These are phyloP conservation scores for Andrena hattorfiana DNA, from an alignment of 2,888 invertebrate species.

Conservation along the genomic window DNA sequence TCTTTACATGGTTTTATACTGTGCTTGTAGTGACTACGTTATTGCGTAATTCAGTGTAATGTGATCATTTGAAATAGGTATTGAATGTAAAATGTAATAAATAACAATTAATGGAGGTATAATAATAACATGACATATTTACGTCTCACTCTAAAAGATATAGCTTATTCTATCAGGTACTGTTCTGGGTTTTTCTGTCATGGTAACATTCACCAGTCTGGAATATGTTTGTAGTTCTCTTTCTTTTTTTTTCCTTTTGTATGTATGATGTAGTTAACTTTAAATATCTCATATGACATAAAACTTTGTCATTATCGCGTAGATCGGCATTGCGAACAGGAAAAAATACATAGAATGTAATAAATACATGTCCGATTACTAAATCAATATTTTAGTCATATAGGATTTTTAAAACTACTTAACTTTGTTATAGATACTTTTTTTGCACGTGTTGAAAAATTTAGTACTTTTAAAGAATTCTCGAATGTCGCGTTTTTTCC, in stretches of 20 bases:
- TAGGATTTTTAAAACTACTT: slow-evolving; percentile 25
- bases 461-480: slow-evolving; percentile 18
- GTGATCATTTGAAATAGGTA: slow-evolving; percentile 73
- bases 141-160: slow-evolving; percentile 84
- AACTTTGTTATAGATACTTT: slow-evolving; percentile 4
- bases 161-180: slow-evolving; percentile 85
- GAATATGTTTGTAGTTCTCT: slow-evolving; percentile 75
- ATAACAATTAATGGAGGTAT: slow-evolving; percentile 84
- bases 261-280: slow-evolving; percentile 58
- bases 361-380: slow-evolving; percentile 24
- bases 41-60: slow-evolving; percentile 75
- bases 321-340: slow-evolving; percentile 42
- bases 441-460: slow-evolving; percentile 20
- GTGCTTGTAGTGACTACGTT: slow-evolving; percentile 73
- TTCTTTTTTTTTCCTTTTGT: slow-evolving; percentile 54
- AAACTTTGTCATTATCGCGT: slow-evolving; percentile 31
- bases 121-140: slow-evolving; percentile 84
- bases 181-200: slow-evolving; percentile 84
- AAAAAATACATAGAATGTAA: slow-evolving; percentile 41
- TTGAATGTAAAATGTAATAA: slow-evolving; percentile 83
- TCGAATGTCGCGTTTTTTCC: slow-evolving; percentile 37
- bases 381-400: slow-evolving; percentile 16
- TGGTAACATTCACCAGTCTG: slow-evolving; percentile 85
- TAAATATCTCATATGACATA: slow-evolving; percentile 57
- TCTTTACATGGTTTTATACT: slow-evolving; percentile 68